Base-by-base conservation (phyloP, 2,113 vertebrate species). In the Smithornis capensis region DNA sequence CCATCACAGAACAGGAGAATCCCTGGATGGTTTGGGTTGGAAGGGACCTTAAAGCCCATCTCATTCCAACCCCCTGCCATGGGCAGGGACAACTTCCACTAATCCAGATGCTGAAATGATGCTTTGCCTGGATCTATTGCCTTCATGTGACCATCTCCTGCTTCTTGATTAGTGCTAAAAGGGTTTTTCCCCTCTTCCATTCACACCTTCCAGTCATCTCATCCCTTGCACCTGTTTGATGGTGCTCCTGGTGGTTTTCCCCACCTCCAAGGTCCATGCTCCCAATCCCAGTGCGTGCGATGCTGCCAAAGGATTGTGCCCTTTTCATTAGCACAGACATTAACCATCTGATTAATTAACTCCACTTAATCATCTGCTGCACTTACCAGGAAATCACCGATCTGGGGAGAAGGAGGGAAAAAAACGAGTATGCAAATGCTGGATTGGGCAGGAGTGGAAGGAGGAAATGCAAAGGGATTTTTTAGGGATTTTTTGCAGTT, bases 341-440 rank as follows among this genome's bases (percentile, higher is more conserved):
- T 49, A 82, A 40, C 47, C 2, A 1, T 68, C 59, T 73, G 0
- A 0, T 0, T 45, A 42, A 35, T 14, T 45, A 67, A 53, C 56
- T 75, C 70, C 50, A 28, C 50, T 87, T 85, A 42, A 29, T 80
- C 37, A 52, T 19, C 37, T 38, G 3, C n/a, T 1, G 2, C 0
- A 1, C 47, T 33, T 24, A 31, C 22, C 33, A 55, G 47, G n/a
- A 76, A 91, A 83, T 69, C 63, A 38, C 11, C 21, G 65, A 52
- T 28, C 6, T 1, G 4, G 52, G 45, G 45, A 76, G 84, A 70
- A 0, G 23, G 33, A 40, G 12, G 7, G 1, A 1, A 24, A 38
- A 63, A n/a, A 56, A 33, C 21, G 6, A 56, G 6, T 4, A 45
- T 82, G 55, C 62, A 69, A 38, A 42, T 49, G 21, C 38, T 42